These are phyloP conservation scores for Xenopus petersii DNA, from an alignment of 2,797 vertebrate genomes.

Conservation along the genomic window DNA sequence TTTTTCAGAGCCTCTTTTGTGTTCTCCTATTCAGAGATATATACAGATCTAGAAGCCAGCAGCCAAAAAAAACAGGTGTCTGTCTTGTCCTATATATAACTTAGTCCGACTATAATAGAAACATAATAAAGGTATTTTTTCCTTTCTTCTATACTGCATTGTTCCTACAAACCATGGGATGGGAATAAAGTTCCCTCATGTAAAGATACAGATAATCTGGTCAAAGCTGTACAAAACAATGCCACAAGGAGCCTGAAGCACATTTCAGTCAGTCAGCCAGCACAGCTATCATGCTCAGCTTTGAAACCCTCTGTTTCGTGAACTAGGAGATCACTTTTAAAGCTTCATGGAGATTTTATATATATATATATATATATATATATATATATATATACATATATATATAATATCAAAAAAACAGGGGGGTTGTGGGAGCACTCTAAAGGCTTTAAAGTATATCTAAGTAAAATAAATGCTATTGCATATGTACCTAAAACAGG, in stretches of 20 bases:
- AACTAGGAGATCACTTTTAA: too few relatives aligned
- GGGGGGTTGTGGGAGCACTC: too few relatives aligned
- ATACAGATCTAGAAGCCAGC: conserved; percentile 24
- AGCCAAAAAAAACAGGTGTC: conserved; percentile 48
- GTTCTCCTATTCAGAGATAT: conserved; percentile 24
- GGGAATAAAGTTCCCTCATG: conserved; percentile 32
- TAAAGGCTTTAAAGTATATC: too few relatives aligned
- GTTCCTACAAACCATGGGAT: conserved; percentile 43
- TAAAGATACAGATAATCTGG: conserved; percentile 13
- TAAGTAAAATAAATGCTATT: too few relatives aligned
- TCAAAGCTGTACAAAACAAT: conserved; percentile 22
- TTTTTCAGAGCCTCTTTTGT: conserved; percentile 37
- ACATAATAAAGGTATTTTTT: conserved; percentile 28
- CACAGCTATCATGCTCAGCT: too few relatives aligned
- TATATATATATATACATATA: too few relatives aligned
- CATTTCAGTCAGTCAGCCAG: conserved; percentile 1
- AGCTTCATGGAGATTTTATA: too few relatives aligned
- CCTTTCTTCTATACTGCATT: conserved; percentile 17
- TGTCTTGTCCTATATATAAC: conserved; percentile 29
- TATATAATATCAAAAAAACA: too few relatives aligned
- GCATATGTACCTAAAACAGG: too few relatives aligned
- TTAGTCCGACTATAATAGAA: conserved; percentile 36
- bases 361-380: too few relatives aligned
- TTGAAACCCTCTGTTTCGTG: too few relatives aligned
- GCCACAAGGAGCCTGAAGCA: conserved; percentile 19